Conservation (phyloP, 2,888 invertebrate genomes). For the Zaprionus obscuricornis region DNA sequence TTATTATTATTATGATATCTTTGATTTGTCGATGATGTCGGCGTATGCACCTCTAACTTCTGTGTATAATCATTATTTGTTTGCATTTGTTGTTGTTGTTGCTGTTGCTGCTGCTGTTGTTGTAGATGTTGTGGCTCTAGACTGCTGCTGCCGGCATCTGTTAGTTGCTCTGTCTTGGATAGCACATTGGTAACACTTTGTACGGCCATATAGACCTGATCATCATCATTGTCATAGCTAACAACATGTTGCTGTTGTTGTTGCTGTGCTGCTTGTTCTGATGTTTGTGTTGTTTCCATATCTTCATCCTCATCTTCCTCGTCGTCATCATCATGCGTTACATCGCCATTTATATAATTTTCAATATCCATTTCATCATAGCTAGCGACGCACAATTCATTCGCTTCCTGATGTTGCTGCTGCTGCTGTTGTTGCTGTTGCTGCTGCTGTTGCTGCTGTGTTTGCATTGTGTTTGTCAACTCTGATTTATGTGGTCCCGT, state of each 20-base stretch:
- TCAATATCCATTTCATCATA: constrained; percentile 81
- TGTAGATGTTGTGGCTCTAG: constrained; percentile 42
- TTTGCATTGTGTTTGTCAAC: constrained; percentile 26
- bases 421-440: constrained; percentile 47
- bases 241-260: constrained; percentile 54
- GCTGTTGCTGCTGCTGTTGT: constrained; percentile 30
- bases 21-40: constrained; percentile 28
- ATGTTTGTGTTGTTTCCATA: constrained; percentile 43
- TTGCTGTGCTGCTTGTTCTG: constrained; percentile 33
- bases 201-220: constrained; percentile 58
- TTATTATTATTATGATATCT: constrained; percentile 30
- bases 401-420: constrained; percentile 46
- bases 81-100: constrained; percentile 40
- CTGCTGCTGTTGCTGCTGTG: constrained; percentile 50
- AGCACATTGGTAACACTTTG: constrained; percentile 42
- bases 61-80: constrained; percentile 44
- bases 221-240: constrained; percentile 52
- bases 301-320: constrained; percentile 54
- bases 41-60: constrained; percentile 51
- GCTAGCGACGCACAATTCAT: constrained; percentile 59
- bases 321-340: constrained; percentile 55
- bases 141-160: constrained; percentile 22
- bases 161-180: constrained; percentile 34
- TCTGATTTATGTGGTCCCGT: constrained; percentile 63
- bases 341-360: constrained; percentile 78